phyloP scores from a whole-genome alignment of 2,797 vertebrate genomes.

The Epinephelus coioides region DNA sequence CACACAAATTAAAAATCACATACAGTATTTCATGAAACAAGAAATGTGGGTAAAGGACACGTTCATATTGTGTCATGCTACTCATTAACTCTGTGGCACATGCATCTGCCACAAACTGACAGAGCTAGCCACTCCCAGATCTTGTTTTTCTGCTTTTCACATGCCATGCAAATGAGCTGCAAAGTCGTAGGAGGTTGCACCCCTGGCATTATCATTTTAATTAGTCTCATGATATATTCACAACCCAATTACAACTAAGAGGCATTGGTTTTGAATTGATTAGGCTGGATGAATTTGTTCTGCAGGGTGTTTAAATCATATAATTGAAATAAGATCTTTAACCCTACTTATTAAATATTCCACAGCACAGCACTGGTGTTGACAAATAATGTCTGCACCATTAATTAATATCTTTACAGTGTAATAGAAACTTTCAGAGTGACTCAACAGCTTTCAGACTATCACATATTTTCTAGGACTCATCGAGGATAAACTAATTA shows the following conservation, averaged over 20 bases:
- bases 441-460: background rate
- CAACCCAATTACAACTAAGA: constrained; percentile 58
- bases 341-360: constrained; percentile 35
- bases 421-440: background rate
- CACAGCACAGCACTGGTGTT: constrained; percentile 4
- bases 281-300: constrained; percentile 40
- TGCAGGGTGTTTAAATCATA: constrained; percentile 39
- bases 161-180: constrained; percentile 61
- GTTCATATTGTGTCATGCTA: constrained; percentile 30
- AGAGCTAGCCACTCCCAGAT: constrained; percentile 46
- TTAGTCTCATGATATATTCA: constrained; percentile 67
- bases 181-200: constrained; percentile 50
- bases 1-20: constrained; percentile 76
- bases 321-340: constrained; percentile 46
- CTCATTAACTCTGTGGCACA: constrained; percentile 41
- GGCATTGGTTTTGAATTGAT: constrained; percentile 63
- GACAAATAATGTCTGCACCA: constrained; percentile 22
- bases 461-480: constrained; percentile 8
- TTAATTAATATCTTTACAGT: constrained; percentile 10
- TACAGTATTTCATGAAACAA: constrained; percentile 53
- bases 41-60: constrained; percentile 29
- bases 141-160: constrained; percentile 46
- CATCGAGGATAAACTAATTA: constrained; percentile 15
- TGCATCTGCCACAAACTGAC: constrained; percentile 33
- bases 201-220: constrained; percentile 68